These are phyloP conservation scores for Telmatherina bonti DNA, from an alignment of 2,797 vertebrate species.

Conservation along the genomic window DNA sequence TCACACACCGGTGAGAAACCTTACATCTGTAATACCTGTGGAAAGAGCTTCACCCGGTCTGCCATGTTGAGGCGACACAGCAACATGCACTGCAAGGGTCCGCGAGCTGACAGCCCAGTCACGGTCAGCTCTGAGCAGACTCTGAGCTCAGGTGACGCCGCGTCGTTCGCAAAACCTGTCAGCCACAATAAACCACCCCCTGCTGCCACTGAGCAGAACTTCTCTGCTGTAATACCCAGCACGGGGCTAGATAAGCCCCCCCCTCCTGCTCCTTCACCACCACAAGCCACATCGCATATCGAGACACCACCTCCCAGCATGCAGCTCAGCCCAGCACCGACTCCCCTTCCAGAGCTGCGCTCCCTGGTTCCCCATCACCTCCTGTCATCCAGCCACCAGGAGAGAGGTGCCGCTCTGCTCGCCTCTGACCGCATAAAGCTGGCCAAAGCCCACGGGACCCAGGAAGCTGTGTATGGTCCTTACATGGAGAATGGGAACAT, in stretches of 20 bases:
- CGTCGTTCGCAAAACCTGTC: conserved; percentile 61
- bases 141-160: conserved; percentile 48
- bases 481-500: conserved; percentile 78
- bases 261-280: conserved; percentile 10
- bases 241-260: conserved; percentile 79
- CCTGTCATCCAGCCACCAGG: conserved; percentile 66
- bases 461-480: conserved; percentile 69
- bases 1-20: conserved; percentile 97
- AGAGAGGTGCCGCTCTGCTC: conserved; percentile 71
- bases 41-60: conserved; percentile 93
- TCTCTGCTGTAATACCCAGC: conserved; percentile 72
- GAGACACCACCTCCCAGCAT: conserved; percentile 63
- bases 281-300: conserved; percentile 47
- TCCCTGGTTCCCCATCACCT: conserved; percentile 78
- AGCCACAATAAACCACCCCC: conserved; percentile 72
- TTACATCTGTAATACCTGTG: conserved; percentile 90
- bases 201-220: conserved; percentile 62
- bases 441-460: conserved; percentile 72
- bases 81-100: conserved; percentile 85
- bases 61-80: conserved; percentile 92
- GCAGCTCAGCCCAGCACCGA: conserved; percentile 66
- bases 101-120: conserved; percentile 26
- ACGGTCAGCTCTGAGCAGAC: conserved; percentile 69
- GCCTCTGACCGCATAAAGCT: conserved; percentile 75
- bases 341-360: conserved; percentile 85